A percentile compares a stretch with the other conserved stretches of the same genome.
These are phyloP conservation scores for Cheilosia vulpina DNA, from an alignment of 2,888 invertebrate genomes.

Conservation along the genomic window DNA sequence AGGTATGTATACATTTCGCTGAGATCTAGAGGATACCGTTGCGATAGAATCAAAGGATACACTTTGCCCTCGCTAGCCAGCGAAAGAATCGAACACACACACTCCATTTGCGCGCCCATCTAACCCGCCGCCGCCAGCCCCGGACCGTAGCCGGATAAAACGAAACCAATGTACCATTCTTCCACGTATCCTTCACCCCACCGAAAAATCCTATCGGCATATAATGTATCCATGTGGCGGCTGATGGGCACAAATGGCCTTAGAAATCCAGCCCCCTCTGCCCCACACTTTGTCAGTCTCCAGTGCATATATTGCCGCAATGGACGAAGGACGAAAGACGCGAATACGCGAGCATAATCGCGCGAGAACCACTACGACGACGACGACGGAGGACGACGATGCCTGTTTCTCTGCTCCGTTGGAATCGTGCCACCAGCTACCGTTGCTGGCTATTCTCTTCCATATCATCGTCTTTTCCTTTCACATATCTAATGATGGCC, in stretches of 20 bases:
- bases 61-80: conserved; percentile 65
- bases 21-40: conserved; percentile 70
- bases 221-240: conserved; percentile 72
- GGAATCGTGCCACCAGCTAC: conserved; percentile 42
- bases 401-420: conserved; percentile 35
- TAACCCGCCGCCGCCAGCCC: conserved; percentile 19
- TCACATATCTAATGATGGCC: conserved; percentile 73
- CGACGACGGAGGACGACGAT: conserved; percentile 24
- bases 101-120: conserved; percentile 45
- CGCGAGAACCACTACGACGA: conserved; percentile 65
- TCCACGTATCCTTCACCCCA: conserved; percentile 37
- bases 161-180: conserved; percentile 46
- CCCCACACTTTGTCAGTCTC: conserved; percentile 5
- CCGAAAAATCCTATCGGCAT: conserved; percentile 66
- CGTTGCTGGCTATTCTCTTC: conserved; percentile 61
- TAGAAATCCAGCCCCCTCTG: conserved; percentile 30
- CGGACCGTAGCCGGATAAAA: conserved; percentile 47
- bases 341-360: conserved; percentile 71
- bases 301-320: conserved; percentile 51
- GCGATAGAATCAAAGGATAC: conserved; percentile 73
- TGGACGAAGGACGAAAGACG: conserved; percentile 59
- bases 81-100: conserved; percentile 68
- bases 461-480: conserved; percentile 71
- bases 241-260: conserved; percentile 73
- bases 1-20: conserved; percentile 29